Evolutionary conservation across 2,113 vertebrate genomes (phyloP).

Genomic region (Chaenogobius annularis): DNA sequence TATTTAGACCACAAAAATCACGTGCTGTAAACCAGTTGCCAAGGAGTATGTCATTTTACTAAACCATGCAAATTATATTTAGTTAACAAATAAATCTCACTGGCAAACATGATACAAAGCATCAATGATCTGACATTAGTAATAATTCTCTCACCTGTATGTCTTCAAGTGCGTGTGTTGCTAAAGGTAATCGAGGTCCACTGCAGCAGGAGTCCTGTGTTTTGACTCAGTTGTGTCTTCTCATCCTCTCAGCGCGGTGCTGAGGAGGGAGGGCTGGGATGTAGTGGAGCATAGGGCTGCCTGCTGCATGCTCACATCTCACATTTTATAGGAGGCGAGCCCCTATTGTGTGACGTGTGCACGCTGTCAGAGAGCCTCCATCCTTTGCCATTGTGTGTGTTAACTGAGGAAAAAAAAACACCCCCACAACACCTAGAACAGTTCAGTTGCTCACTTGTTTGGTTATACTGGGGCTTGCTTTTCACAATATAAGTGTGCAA

Average conservation of each 20-base stretch:
- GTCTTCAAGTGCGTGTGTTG: slow-evolving; percentile 38
- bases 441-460: slow-evolving; percentile 9
- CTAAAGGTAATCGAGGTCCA: slow-evolving; percentile 41
- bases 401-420: slow-evolving; percentile 13
- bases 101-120: background rate
- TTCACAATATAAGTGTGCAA: background rate
- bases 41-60: background rate
- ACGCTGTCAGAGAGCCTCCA: slow-evolving; percentile 68
- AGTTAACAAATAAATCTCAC: background rate
- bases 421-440: background rate
- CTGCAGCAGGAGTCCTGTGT: slow-evolving; percentile 20
- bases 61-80: background rate
- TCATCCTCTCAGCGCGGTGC: slow-evolving; percentile 52
- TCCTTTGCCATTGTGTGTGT: slow-evolving; percentile 50
- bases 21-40: background rate
- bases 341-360: slow-evolving; percentile 84
- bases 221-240: slow-evolving; percentile 51
- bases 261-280: slow-evolving; percentile 39
- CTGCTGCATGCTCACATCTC: slow-evolving; percentile 55
- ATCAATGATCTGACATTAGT: background rate
- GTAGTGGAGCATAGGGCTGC: slow-evolving; percentile 37
- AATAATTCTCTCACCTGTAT: slow-evolving; percentile 51
- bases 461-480: background rate
- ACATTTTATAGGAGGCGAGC: slow-evolving; percentile 83
- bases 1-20: too few relatives aligned